These are phyloP conservation scores for Acanthopleura granulata DNA, from an alignment of 2,888 invertebrate species.

Conservation along the genomic window DNA sequence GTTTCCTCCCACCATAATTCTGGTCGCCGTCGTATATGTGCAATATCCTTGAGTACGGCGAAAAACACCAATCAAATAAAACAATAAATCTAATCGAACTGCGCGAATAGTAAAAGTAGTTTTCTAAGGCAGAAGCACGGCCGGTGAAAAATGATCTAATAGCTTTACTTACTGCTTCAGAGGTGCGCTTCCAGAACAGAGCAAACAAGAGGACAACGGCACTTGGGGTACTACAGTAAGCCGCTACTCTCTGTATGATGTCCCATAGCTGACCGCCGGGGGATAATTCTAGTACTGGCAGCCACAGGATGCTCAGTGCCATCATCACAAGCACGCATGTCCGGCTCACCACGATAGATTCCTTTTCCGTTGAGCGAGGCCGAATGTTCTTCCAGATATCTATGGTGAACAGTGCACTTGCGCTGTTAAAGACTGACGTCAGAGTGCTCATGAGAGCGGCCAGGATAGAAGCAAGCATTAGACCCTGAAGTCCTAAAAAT, in stretches of 20 bases:
- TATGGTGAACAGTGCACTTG: slow-evolving; percentile 11
- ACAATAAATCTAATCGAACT: too few relatives aligned
- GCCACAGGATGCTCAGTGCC: slow-evolving; percentile 13
- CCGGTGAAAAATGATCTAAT: too few relatives aligned
- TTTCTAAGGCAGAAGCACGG: too few relatives aligned
- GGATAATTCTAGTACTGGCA: slow-evolving; percentile 8
- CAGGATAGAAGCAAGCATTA: background rate
- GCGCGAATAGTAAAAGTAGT: too few relatives aligned
- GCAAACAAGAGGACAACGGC: background rate
- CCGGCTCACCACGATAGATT: slow-evolving; percentile 6
- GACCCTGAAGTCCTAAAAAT: slow-evolving; percentile 1
- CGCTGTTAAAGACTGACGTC: slow-evolving; percentile 15
- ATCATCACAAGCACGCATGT: slow-evolving; percentile 11
- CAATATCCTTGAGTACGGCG: too few relatives aligned
- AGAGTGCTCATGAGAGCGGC: slow-evolving; percentile 11
- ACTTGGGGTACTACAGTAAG: slow-evolving; percentile 2
- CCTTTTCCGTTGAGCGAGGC: background rate
- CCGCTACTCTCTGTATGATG: slow-evolving; percentile 1
- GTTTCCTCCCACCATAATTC: too few relatives aligned
- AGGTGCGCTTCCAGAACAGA: background rate
- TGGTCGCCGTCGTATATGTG: too few relatives aligned
- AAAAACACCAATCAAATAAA: too few relatives aligned
- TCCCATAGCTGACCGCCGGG: slow-evolving; percentile 9
- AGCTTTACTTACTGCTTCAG: background rate
- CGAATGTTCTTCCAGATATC: slow-evolving; percentile 12